Evolutionary conservation across 2,113 vertebrate species (phyloP).

Genomic region (Phoenicopterus ruber): DNA sequence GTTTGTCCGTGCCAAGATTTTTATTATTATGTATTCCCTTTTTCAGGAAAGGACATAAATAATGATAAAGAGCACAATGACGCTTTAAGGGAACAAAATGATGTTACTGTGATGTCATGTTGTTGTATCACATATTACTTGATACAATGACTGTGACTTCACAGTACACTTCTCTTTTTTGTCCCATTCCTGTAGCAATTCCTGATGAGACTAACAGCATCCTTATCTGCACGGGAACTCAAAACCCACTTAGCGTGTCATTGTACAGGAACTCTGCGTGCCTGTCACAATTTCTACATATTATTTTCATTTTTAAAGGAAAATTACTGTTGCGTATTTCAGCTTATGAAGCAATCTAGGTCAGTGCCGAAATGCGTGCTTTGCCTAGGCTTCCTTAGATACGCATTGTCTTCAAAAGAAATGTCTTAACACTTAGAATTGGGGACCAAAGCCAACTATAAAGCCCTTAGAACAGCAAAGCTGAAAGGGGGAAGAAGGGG

Average conservation of each 20-base stretch:
- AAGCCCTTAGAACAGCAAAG: not conserved
- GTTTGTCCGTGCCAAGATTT: not conserved
- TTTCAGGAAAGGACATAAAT: not conserved
- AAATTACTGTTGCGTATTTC: not conserved
- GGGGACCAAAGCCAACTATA: not conserved
- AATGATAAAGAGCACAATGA: not conserved
- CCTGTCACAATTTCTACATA: not conserved
- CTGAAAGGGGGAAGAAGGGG: not conserved
- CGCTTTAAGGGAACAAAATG: not conserved
- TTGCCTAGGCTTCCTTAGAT: not conserved
- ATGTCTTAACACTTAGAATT: not conserved
- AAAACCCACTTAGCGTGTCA: not conserved
- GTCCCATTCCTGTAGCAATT: not conserved
- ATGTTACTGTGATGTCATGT: not conserved
- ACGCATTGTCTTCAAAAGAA: not conserved
- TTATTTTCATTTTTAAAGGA: not conserved
- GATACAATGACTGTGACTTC: not conserved
- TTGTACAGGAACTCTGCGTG: not conserved
- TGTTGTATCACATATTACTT: not conserved
- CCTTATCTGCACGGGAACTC: not conserved
- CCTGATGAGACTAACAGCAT: not conserved
- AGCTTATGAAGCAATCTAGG: not conserved
- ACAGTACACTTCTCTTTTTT: not conserved
- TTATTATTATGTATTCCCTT: not conserved
- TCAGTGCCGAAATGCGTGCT: not conserved